Evolutionary conservation across 2,888 invertebrate genomes (phyloP), one percentile per base, ranked within the genome.

Genomic region (Drosophila fulvimacula): DNA sequence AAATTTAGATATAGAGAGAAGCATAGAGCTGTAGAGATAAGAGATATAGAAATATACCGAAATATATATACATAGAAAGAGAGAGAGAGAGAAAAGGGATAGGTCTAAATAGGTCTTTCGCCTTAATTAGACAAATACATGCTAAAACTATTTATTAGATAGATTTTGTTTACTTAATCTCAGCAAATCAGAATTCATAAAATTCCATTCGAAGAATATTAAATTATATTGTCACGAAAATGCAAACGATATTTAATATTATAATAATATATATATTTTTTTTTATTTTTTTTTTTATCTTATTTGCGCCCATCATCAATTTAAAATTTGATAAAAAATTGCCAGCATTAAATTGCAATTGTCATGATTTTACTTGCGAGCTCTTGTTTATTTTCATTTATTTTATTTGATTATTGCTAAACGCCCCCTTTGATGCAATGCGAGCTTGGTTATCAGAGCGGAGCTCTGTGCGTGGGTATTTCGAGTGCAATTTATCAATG

Each of bases 361-460:
- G 41, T 61, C 42, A 19, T 46, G 52, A 65, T 56, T 65, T 61
- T 3, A 17, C 17, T 17, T 34, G 21, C 19, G 34, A 32, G 19
- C 51, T 34, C 21, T 38, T 19, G 15, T 58, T 49, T 55, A 38
- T 44, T 24, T 30, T 46, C 0, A 5, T 41, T 48, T 42, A 17
- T 44, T 30, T 48, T 5, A 13, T 27, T 27, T 27, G 27, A 48
- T 48, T 48, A 17, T 17, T 10, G 62, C 19, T 36, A 15, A 55
- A 71, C 76, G 70, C 76, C 75, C 76, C 39, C 44, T 46, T 49
- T 66, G 44, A 62, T 57, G 70, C 66, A 75, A 75, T 53, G 66
- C n/a, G 15, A 62, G 53, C 27, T 36, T 9, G 34, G 38, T 56
- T 68, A 68, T 63, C 69, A 41, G 24, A 19, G 48, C 17, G 10